Evolutionary conservation across 2,888 invertebrate genomes (phyloP), one percentile per base, ranked within the genome.

Genomic region (Leptopilina drosophilae): DNA sequence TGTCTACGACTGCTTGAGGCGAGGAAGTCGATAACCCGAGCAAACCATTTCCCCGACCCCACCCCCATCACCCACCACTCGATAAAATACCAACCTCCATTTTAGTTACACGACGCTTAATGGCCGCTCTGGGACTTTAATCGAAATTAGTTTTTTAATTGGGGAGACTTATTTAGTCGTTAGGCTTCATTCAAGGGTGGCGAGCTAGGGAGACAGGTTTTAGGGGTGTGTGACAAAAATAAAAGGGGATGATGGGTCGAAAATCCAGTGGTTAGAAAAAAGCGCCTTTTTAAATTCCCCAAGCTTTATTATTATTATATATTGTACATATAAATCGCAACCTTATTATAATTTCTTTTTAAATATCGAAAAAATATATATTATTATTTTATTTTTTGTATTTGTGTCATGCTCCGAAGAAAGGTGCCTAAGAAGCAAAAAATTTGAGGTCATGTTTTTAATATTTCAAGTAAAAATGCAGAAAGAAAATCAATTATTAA

Each of bases 121-220:
- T 85, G 84, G 89, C 84, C 88, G 85, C 89, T 76, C 86, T 80
- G 89, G 89, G 89, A 89, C 89, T 89, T 87, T 90, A 89, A 90
- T 91, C 90, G 90, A 90, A 91, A 91, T 90, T 88, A 90, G 88
- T 90, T 91, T 91, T 91, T 91, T 91, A 91, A 91, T 91, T 90
- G 90, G 85, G 81, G 83, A 83, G 89, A 89, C 89, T 91, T 91
- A 90, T 89, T 91, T 88, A 87, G 89, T 89, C 90, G 88, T 91
- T 91, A 88, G 86, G 85, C 85, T 79, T 46, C 80, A 76, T 26
- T 77, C 12, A 67, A 26, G 46, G 14, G 65, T 62, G 75, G 14
- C 15, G 78, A 78, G 76, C 82, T 53, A 66, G 59, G 78, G 77
- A 69, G 64, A 12, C 59, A 66, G 79, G 79, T 77, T 56, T 62